Evolutionary conservation across 2,113 vertebrate species (phyloP).

Genomic region (Triplophysa dalaica): DNA sequence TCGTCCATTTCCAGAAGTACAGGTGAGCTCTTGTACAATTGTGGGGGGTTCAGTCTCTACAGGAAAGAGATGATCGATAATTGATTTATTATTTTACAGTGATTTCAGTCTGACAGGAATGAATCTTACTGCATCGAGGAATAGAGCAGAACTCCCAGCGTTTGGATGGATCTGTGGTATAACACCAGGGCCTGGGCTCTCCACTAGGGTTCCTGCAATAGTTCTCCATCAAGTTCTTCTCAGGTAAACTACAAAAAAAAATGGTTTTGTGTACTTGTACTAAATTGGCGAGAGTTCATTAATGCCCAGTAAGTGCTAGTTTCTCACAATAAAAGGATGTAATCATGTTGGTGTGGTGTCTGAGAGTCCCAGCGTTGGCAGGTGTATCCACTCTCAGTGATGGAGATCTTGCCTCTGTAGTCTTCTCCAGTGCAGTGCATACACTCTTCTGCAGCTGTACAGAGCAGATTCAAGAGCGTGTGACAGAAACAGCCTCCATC

Average conservation of each 20-base stretch:
- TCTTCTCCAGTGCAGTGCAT: slow-evolving; percentile 89
- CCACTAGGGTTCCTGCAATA: slow-evolving; percentile 78
- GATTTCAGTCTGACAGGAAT: not conserved
- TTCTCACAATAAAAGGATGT: slow-evolving; percentile 79
- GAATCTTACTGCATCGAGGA: not conserved
- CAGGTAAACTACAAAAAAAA: slow-evolving; percentile 72
- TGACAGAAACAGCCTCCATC: too few species aligned
- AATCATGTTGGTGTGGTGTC: slow-evolving; percentile 85
- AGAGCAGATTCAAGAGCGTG: too few species aligned
- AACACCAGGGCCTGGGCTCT: slow-evolving; percentile 75
- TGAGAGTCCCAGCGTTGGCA: slow-evolving; percentile 86
- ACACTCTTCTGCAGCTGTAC: slow-evolving; percentile 75
- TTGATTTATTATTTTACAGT: not conserved
- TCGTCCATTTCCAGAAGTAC: slow-evolving; percentile 79
- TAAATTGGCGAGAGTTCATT: not conserved
- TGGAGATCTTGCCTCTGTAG: slow-evolving; percentile 83
- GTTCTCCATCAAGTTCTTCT: slow-evolving; percentile 74
- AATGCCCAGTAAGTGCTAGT: too few species aligned
- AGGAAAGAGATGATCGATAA: slow-evolving; percentile 4
- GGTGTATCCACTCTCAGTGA: slow-evolving; percentile 69
- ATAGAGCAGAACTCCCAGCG: slow-evolving; percentile 75
- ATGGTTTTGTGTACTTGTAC: not conserved
- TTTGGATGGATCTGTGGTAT: slow-evolving; percentile 67
- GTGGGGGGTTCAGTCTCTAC: slow-evolving; percentile 80
- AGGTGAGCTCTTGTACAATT: slow-evolving; percentile 76